These are phyloP conservation scores for Hesperophylax magnus DNA, from an alignment of 1,140 invertebrate genomes.

Conservation along the genomic window DNA sequence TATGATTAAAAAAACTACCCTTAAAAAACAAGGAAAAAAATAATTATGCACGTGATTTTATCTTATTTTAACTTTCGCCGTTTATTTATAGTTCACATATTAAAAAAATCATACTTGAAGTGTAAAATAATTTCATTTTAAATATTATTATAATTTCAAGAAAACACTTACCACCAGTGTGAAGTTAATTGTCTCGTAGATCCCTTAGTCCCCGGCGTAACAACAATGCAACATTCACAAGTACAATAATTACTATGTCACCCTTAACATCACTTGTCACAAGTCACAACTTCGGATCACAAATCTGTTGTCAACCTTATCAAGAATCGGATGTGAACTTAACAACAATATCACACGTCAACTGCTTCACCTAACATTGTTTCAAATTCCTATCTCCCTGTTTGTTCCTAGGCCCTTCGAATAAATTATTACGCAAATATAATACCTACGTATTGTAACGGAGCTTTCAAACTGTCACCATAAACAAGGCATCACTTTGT, in stretches of 20 bases:
- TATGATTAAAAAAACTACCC: no score
- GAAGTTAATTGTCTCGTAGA: not conserved
- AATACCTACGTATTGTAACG: not conserved
- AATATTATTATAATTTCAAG: no score
- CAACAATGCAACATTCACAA: not conserved
- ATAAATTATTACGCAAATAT: not conserved
- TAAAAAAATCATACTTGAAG: no score
- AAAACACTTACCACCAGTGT: not conserved
- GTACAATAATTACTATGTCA: not conserved
- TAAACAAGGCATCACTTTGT: constrained; percentile 1
- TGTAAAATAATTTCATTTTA: no score
- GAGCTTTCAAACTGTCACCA: not conserved
- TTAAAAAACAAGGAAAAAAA: no score
- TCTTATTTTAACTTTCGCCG: no score
- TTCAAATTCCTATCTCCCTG: not conserved
- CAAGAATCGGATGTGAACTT: not conserved
- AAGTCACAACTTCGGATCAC: constrained; percentile 1
- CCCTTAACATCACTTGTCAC: constrained; percentile 1
- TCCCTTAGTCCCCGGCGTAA: not conserved
- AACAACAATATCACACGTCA: not conserved
- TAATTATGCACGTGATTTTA: no score
- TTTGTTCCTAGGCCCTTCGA: not conserved
- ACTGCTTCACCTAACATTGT: not conserved
- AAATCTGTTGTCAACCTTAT: not conserved
- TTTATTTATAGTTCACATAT: no score